phyloP scores from a whole-genome alignment of 1,140 invertebrate genomes.

The Diorhabda sublineata region DNA sequence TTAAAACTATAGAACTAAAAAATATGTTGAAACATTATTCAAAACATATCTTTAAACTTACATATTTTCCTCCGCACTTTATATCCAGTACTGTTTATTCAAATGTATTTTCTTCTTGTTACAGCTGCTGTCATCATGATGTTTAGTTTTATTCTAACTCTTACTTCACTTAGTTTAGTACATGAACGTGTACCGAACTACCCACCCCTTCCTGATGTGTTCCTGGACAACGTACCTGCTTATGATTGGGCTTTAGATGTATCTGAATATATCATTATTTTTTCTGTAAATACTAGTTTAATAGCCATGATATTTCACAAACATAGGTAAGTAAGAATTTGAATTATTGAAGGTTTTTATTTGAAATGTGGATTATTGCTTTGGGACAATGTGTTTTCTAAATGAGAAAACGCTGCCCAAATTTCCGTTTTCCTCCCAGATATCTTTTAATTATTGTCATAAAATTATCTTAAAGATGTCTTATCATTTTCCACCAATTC shows the following conservation, averaged over 20 bases:
- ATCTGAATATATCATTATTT: slow-evolving; percentile 82
- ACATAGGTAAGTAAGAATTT: slow-evolving; percentile 58
- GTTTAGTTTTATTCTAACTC: slow-evolving; percentile 60
- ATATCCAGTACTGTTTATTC: not conserved
- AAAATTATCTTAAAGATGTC: no score
- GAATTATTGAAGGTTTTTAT: not conserved
- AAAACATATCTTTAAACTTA: no score
- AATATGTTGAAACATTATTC: no score
- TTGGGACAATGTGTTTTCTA: no score
- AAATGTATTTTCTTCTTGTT: slow-evolving; percentile 32
- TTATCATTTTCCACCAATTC: no score
- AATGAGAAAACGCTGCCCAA: no score
- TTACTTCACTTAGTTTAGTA: slow-evolving; percentile 72
- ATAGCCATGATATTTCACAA: slow-evolving; percentile 77
- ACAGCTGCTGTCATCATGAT: slow-evolving; percentile 59
- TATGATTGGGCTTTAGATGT: slow-evolving; percentile 76
- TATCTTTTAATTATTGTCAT: no score
- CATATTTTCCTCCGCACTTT: not conserved
- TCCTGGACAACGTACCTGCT: slow-evolving; percentile 70
- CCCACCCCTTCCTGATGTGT: slow-evolving; percentile 73
- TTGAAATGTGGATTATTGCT: not conserved
- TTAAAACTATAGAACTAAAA: no score
- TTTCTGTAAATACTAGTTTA: slow-evolving; percentile 68
- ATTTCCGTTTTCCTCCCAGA: no score
- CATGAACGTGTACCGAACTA: slow-evolving; percentile 82